Base-by-base conservation (phyloP, 2,113 vertebrate species). In the Vulpes ferrilata region DNA sequence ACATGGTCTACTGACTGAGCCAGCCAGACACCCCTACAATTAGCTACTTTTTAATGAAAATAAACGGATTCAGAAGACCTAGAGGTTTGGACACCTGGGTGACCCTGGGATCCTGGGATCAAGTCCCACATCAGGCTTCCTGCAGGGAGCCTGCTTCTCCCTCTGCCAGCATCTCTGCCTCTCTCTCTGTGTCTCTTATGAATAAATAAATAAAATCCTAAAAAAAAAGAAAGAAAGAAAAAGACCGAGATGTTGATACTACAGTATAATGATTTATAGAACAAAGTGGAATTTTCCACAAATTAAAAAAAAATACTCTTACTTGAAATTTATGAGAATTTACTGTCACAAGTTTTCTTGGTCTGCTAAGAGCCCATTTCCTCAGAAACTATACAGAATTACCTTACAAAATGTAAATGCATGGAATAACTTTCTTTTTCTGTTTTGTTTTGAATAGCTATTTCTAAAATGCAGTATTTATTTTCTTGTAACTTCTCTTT, bases 261-360 rank as follows among this genome's bases (percentile, higher is more conserved):
- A 23, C 5, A 67, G 69, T 32, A 85, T 90, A 88, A 85, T 43
- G 80, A 78, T 78, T 69, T 53, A 69, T 55, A 59, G 19, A 7
- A 60, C 15, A 67, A 67, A 11, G 19, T 80, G 23, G 30, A 80
- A 73, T 38, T 90, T 95, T 80, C 71, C 51, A 19, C 48, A 88
- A 82, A 64, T 55, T 95, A 84, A 25, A 38, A 43, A 43, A 43
- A 43, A 43, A 43, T 43, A 43, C 43, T 93, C 48, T 79, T 57
- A 81, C 57, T 62, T 94, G n/a, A 88, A 60, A 51, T 83, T 92
- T 60, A 60, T 94, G 64, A 90, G 67, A 90, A 81, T 84, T 84
- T 84, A 79, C 85, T 64, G 5, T 57, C 79, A 81, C 16, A 67
- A 48, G 27, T 51, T 95, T 94, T 62, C n/a, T 88, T 60, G 20